phyloP scores from a whole-genome alignment of 2,888 invertebrate genomes.

The Leistus spinibarbis region DNA sequence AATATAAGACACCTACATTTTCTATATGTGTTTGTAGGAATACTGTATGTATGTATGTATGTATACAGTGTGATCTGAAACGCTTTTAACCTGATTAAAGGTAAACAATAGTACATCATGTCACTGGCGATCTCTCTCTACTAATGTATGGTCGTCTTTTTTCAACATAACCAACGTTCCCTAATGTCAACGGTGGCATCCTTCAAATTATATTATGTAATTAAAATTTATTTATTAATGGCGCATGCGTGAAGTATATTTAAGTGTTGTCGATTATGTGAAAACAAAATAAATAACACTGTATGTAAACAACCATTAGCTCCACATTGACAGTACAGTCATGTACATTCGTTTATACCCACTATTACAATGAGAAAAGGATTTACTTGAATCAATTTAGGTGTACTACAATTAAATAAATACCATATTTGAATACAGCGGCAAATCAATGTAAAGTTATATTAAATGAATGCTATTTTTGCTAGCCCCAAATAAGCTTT shows the following conservation, averaged over 20 bases:
- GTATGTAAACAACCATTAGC: not conserved
- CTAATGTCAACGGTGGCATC: not conserved
- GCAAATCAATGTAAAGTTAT: too few relatives aligned
- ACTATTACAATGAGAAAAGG: too few relatives aligned
- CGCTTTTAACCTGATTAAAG: conserved; percentile 58
- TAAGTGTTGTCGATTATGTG: not conserved
- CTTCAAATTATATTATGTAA: conserved; percentile 27
- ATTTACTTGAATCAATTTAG: too few relatives aligned
- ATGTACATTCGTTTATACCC: too few relatives aligned
- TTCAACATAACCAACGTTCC: not conserved
- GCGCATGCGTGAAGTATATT: conserved; percentile 10
- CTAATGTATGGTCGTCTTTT: not conserved
- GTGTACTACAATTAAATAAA: too few relatives aligned
- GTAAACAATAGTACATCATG: conserved; percentile 50
- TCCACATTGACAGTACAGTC: too few relatives aligned
- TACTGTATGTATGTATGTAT: not conserved
- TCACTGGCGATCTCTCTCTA: not conserved
- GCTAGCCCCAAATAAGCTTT: too few relatives aligned
- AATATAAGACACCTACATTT: not conserved
- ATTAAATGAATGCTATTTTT: too few relatives aligned
- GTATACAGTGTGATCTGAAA: conserved; percentile 24
- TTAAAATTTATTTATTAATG: conserved; percentile 35
- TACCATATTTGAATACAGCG: too few relatives aligned
- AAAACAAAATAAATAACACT: not conserved
- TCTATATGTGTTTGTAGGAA: not conserved